These are phyloP conservation scores for Henricia sp. DNA, from an alignment of 53 echinoderm and acorn worm species.

Conservation along the genomic window DNA sequence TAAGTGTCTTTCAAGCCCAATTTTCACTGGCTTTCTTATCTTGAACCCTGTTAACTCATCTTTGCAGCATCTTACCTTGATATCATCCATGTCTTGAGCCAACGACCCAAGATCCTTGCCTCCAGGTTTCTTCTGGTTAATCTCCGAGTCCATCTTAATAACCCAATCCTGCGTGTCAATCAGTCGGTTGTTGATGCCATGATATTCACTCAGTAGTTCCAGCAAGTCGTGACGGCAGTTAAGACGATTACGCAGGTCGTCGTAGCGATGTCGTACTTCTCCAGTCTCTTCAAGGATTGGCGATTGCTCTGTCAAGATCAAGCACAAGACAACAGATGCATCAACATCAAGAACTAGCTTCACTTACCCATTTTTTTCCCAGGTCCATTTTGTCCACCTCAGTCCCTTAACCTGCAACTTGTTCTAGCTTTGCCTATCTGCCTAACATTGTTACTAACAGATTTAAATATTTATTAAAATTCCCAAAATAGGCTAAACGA, in stretches of 20 bases:
- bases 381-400: too few species aligned
- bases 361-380: too few species aligned
- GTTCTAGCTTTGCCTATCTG: too few species aligned
- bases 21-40: too few species aligned
- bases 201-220: slow-evolving; percentile 88
- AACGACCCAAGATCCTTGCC: slow-evolving; percentile 77
- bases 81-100: slow-evolving; percentile 80
- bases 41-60: too few species aligned
- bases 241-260: slow-evolving; percentile 73
- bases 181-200: slow-evolving; percentile 72
- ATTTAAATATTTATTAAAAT: too few species aligned
- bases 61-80: slow-evolving; percentile 91
- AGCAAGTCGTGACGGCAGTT: slow-evolving; percentile 77
- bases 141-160: slow-evolving; percentile 68
- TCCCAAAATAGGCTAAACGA: too few species aligned
- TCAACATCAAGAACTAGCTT: too few species aligned
- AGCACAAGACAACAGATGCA: too few species aligned
- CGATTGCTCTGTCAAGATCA: slow-evolving; percentile 58
- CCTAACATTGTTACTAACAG: too few species aligned
- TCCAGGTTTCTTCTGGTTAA: slow-evolving; percentile 69
- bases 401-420: too few species aligned
- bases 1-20: too few species aligned
- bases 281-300: slow-evolving; percentile 79
- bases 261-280: slow-evolving; percentile 75
- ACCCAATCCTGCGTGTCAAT: slow-evolving; percentile 88